Base-by-base conservation (phyloP, 1,140 invertebrate species). In the Heliothis subflexa region DNA sequence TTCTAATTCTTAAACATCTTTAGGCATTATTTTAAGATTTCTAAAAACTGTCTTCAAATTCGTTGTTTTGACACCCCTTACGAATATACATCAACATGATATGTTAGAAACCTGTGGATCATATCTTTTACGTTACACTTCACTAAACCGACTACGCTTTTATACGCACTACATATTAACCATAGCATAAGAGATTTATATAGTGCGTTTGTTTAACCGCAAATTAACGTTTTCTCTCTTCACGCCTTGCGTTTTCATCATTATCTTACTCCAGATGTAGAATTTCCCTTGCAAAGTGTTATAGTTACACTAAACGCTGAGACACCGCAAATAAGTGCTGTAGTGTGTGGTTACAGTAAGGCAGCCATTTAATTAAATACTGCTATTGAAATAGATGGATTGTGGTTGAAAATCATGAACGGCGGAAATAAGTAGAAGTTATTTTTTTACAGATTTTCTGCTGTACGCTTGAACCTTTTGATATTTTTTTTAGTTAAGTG, bases 321-420 rank as follows among this genome's bases (percentile, higher is more conserved):
- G 59, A n/a, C 13, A 52, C 18, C 47, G 13, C 47, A 68, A 68
- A 49, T 68, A 7, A 4, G 7, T 64, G 11, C 40, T 45, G 45
- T 9, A 68, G 50, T 64, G 3, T 68, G 64, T 52, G 64, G 64
- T 68, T 52, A 13, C 64, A 49, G 25, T 49, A 68, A 68, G 50
- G 47, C 25, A 47, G 9, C 21, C 47, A 50, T 11, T 68, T 47
- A 18, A 47, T 18, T 47, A 10, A 62, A 14, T 16, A 2, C 5
- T 4, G 33, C 61, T 9, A 50, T 25, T 13, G 40, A 25, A 66
- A 49, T 28, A 14, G 25, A 11, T 28, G 14, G 49, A 25, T 4
- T 68, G 18, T 14, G 47, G 16, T 49, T 25, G 64, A 50, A 49
- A 68, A 33, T 13, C 12, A 33, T 66, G 25, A 62, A 62, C 59